Percentiles rank a stretch among this genome's conserved stretches.
Conservation (phyloP, 2,888 invertebrate species). For the Automeris io region DNA sequence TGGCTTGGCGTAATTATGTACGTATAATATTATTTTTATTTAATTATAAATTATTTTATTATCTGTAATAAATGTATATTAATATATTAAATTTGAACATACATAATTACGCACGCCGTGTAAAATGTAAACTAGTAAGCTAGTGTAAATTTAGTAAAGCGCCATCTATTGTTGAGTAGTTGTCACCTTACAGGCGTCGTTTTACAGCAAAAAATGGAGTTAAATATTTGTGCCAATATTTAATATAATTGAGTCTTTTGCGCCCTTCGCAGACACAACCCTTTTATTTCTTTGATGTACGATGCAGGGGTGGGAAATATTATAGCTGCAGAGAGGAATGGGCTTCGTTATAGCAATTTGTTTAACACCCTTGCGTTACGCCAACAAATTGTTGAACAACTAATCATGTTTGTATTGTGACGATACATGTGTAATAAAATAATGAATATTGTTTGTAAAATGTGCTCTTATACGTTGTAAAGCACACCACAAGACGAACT, state of each 20-base stretch:
- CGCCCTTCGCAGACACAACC: slow-evolving; percentile 65
- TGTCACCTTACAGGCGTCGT: slow-evolving; percentile 28
- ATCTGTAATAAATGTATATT: too few relatives aligned
- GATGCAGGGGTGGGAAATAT: slow-evolving; percentile 68
- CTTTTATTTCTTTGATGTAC: slow-evolving; percentile 74
- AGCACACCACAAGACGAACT: slow-evolving; percentile 49
- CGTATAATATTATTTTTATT: slow-evolving; percentile 28
- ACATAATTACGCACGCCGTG: slow-evolving; percentile 47
- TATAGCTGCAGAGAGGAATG: slow-evolving; percentile 62
- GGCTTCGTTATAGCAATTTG: slow-evolving; percentile 69
- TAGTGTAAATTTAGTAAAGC: slow-evolving; percentile 60
- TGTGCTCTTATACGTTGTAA: slow-evolving; percentile 22
- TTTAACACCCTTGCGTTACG: slow-evolving; percentile 48
- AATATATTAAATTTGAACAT: slow-evolving; percentile 23
- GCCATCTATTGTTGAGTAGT: slow-evolving; percentile 68
- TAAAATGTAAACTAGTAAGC: slow-evolving; percentile 37
- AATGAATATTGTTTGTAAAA: slow-evolving; percentile 49
- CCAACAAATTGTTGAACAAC: slow-evolving; percentile 58
- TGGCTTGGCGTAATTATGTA: slow-evolving; percentile 43
- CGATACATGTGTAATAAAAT: slow-evolving; percentile 49
- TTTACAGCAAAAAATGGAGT: slow-evolving; percentile 38
- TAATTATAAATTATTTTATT: slow-evolving; percentile 19
- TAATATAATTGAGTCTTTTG: slow-evolving; percentile 67
- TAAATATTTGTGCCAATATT: slow-evolving; percentile 73
- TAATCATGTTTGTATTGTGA: slow-evolving; percentile 57